Evolutionary conservation across 2,888 invertebrate genomes (phyloP).

Genomic region (Orthosia gothica): DNA sequence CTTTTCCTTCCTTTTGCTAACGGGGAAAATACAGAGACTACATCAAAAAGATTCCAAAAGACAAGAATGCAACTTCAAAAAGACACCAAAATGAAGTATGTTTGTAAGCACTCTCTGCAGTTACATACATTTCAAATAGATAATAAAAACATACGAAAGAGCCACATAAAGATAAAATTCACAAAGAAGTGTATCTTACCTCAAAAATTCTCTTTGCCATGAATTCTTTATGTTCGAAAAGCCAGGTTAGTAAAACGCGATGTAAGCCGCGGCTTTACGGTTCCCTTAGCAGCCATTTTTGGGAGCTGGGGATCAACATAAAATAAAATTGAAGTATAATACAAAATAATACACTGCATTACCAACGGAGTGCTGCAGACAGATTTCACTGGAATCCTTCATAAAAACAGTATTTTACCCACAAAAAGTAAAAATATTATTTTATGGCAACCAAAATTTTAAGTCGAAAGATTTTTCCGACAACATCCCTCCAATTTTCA

Average conservation of each 20-base stretch:
- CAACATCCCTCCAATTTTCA: constrained; percentile 32
- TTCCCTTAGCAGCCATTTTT: constrained; percentile 81
- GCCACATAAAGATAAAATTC: constrained; percentile 73
- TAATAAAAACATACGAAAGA: constrained; percentile 59
- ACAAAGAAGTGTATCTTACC: constrained; percentile 78
- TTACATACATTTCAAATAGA: constrained; percentile 53
- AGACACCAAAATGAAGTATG: constrained; percentile 23
- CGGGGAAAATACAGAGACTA: background rate
- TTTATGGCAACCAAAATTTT: constrained; percentile 17
- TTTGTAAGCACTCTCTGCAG: constrained; percentile 32
- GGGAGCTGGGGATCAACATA: constrained; percentile 82
- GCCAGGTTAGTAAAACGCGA: constrained; percentile 81
- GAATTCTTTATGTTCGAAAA: constrained; percentile 83
- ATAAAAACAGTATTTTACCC: constrained; percentile 3
- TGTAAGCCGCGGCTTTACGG: constrained; percentile 81
- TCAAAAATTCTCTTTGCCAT: constrained; percentile 83
- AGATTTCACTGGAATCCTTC: constrained; percentile 45
- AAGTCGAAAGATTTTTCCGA: constrained; percentile 31
- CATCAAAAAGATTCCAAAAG: constrained; percentile 44
- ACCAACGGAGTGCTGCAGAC: constrained; percentile 56
- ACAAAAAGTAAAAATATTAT: constrained; percentile 2
- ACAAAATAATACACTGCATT: constrained; percentile 75
- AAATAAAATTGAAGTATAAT: constrained; percentile 84
- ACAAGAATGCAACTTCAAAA: constrained; percentile 12
- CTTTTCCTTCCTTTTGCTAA: background rate